Conservation (phyloP, 1,140 invertebrate genomes). For the Drosophila santomea region DNA sequence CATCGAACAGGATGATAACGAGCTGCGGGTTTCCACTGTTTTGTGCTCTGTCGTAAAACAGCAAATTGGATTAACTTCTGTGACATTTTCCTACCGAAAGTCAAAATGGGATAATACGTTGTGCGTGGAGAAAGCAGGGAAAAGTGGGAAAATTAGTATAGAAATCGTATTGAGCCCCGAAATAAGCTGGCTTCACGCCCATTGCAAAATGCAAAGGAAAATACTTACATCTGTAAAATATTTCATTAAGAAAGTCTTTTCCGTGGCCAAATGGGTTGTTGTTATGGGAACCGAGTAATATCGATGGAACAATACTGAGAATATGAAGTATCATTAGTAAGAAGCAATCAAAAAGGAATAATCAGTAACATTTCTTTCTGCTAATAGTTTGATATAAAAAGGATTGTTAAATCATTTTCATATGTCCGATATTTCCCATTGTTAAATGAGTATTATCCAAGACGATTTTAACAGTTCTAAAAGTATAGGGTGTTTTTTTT, state of each 20-base stretch:
- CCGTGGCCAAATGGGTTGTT: not conserved
- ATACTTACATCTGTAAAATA: constrained; percentile 33
- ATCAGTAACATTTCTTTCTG: not conserved
- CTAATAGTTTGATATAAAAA: not conserved
- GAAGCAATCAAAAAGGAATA: not conserved
- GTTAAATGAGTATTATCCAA: too few species aligned
- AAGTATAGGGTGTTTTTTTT: too few species aligned
- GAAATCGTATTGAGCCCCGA: constrained; percentile 47
- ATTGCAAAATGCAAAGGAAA: constrained; percentile 21
- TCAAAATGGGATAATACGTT: constrained; percentile 43
- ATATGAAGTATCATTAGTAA: constrained; percentile 8
- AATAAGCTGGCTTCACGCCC: constrained; percentile 39
- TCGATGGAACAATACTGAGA: not conserved
- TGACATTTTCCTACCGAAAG: constrained; percentile 56
- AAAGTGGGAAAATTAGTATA: constrained; percentile 54
- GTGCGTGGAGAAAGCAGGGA: constrained; percentile 36
- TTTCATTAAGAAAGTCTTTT: constrained; percentile 38
- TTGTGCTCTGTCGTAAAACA: constrained; percentile 59
- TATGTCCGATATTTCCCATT: too few species aligned
- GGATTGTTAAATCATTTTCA: not conserved
- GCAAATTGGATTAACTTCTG: constrained; percentile 82
- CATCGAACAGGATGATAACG: constrained; percentile 66
- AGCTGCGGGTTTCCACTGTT: constrained; percentile 64
- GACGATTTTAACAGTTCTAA: not conserved
- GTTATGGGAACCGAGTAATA: constrained; percentile 17